Evolutionary conservation across 1,140 invertebrate species (phyloP).

Genomic region (Monomorium pharaonis): DNA sequence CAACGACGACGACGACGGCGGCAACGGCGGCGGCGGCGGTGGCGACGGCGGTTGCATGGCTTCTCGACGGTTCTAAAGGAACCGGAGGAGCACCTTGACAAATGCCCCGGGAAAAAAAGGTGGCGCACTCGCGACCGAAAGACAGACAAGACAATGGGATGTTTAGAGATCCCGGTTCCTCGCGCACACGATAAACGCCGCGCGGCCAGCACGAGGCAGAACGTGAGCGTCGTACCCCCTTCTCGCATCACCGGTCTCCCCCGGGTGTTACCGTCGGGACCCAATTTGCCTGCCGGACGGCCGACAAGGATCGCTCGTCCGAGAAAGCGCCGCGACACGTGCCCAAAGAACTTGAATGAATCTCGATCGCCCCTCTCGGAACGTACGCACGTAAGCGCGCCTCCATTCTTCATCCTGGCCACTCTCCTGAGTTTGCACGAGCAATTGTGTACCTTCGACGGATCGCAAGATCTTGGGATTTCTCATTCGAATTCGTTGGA

Average conservation of each 20-base stretch:
- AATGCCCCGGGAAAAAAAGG: conserved; percentile 69
- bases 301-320: conserved; percentile 68
- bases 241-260: conserved; percentile 57
- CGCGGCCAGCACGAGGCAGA: conserved; percentile 16
- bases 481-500: not conserved
- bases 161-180: conserved; percentile 67
- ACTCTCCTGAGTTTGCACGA: not conserved
- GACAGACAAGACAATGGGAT: conserved; percentile 78
- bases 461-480: not conserved
- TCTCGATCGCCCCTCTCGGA: conserved; percentile 37
- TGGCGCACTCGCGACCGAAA: conserved; percentile 54
- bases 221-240: conserved; percentile 60
- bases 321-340: conserved; percentile 65
- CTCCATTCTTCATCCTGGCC: not conserved
- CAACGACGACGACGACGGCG: not conserved
- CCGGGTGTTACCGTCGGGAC: conserved; percentile 60
- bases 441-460: not conserved
- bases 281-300: conserved; percentile 71
- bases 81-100: conserved; percentile 70
- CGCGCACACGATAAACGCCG: conserved; percentile 53
- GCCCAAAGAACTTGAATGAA: conserved; percentile 51
- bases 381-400: not conserved
- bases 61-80: not conserved
- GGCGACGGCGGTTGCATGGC: conserved; percentile 5
- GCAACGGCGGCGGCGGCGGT: conserved; percentile 18